phyloP scores from a whole-genome alignment of 2,113 vertebrate genomes.

The Centropristis striata region DNA sequence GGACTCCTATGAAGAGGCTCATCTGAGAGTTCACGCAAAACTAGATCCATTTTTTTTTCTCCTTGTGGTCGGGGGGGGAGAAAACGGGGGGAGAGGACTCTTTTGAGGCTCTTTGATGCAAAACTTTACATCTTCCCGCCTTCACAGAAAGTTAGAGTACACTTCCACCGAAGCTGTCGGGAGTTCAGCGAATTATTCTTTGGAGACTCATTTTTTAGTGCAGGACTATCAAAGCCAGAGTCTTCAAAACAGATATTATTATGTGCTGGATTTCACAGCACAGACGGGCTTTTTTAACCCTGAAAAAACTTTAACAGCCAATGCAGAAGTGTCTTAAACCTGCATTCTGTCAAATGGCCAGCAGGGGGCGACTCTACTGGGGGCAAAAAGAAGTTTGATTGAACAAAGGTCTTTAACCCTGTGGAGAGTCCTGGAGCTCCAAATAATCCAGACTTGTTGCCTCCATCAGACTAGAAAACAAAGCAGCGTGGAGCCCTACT shows the following conservation, averaged over 20 bases:
- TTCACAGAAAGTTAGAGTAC: conserved; percentile 68
- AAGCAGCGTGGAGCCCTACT: too few relatives aligned
- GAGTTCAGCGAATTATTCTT: conserved; percentile 58
- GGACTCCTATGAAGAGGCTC: conserved; percentile 58
- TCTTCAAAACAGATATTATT: conserved; percentile 71
- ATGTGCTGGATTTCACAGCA: conserved; percentile 55
- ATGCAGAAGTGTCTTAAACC: too few relatives aligned
- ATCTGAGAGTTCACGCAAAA: conserved; percentile 64
- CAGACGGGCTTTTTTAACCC: conserved; percentile 10
- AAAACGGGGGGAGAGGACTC: neutral
- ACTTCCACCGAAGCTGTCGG: conserved; percentile 54
- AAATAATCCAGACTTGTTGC: too few relatives aligned
- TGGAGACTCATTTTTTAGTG: conserved; percentile 59
- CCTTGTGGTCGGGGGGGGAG: conserved; percentile 25
- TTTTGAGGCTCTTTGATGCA: conserved; percentile 70
- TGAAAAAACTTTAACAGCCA: conserved; percentile 8
- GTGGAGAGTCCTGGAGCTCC: too few relatives aligned
- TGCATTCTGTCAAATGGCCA: too few relatives aligned
- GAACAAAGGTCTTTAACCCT: too few relatives aligned
- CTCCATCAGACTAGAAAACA: too few relatives aligned
- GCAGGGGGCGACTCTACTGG: neutral
- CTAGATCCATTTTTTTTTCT: conserved; percentile 37
- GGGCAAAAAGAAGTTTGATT: too few relatives aligned
- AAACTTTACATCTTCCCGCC: conserved; percentile 55
- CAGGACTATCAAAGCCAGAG: conserved; percentile 65